A percentile compares a stretch with the other conserved stretches of the same genome.
Evolutionary conservation across 2,113 vertebrate genomes (phyloP).

Genomic region (Sphyrna mokarran): DNA sequence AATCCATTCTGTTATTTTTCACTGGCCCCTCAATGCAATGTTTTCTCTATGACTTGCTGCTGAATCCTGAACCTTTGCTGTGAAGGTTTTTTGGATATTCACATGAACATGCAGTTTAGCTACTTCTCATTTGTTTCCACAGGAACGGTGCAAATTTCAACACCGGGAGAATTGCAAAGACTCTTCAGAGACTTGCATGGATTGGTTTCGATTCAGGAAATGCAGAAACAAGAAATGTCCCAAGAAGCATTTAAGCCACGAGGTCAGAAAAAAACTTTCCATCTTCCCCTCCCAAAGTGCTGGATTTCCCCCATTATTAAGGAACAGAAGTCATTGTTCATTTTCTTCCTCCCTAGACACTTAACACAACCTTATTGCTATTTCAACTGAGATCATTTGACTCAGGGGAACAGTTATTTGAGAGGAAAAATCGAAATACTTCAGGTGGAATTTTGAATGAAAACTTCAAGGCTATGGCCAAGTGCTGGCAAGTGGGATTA

Average conservation of each 20-base stretch:
- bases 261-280: background rate
- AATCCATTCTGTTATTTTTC: background rate
- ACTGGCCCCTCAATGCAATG: background rate
- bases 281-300: background rate
- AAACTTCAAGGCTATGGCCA: background rate
- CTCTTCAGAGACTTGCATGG: background rate
- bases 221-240: background rate
- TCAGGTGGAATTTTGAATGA: background rate
- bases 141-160: background rate
- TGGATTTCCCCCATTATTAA: background rate
- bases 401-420: background rate
- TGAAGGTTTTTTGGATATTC: background rate
- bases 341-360: background rate
- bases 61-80: background rate
- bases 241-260: background rate
- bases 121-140: background rate
- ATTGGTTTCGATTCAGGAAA: background rate
- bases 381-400: background rate
- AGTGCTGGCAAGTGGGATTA: too few relatives aligned
- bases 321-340: background rate
- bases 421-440: too few relatives aligned
- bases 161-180: background rate
- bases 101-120: background rate
- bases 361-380: background rate
- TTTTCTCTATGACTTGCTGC: background rate